Evolutionary conservation across 2,113 vertebrate genomes (phyloP).

Genomic region (Burhinus oedicnemus): DNA sequence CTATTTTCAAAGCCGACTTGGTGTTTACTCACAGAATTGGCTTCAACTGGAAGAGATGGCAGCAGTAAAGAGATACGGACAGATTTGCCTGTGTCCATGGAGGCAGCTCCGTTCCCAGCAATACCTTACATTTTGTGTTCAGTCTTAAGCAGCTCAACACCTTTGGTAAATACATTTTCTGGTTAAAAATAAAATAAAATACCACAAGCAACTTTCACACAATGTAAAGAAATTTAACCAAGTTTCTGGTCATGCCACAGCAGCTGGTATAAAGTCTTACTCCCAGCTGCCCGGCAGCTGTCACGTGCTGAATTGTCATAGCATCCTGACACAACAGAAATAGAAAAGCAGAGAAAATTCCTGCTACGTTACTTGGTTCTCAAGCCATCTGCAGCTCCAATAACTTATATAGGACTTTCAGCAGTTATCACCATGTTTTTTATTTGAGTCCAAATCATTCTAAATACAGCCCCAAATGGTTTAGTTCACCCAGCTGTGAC

Average conservation of each 20-base stretch:
- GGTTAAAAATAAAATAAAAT: neutral
- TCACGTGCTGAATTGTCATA: neutral
- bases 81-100: neutral
- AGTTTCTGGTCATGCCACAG: neutral
- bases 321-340: neutral
- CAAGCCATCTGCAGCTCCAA: neutral
- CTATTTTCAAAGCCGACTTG: constrained; percentile 12
- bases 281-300: neutral
- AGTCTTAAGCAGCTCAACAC: neutral
- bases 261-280: neutral
- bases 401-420: neutral
- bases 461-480: constrained; percentile 20
- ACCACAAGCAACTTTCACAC: neutral
- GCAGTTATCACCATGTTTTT: neutral
- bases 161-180: neutral
- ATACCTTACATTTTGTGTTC: neutral
- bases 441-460: neutral
- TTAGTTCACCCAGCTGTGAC: neutral
- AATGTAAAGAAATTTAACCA: neutral
- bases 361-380: neutral
- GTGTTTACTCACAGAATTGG: neutral
- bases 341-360: neutral
- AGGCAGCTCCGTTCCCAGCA: neutral
- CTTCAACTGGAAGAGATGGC: neutral
- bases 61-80: neutral